Base-by-base conservation (phyloP, 1,140 invertebrate species). In the Gonatopus flavifemur region DNA sequence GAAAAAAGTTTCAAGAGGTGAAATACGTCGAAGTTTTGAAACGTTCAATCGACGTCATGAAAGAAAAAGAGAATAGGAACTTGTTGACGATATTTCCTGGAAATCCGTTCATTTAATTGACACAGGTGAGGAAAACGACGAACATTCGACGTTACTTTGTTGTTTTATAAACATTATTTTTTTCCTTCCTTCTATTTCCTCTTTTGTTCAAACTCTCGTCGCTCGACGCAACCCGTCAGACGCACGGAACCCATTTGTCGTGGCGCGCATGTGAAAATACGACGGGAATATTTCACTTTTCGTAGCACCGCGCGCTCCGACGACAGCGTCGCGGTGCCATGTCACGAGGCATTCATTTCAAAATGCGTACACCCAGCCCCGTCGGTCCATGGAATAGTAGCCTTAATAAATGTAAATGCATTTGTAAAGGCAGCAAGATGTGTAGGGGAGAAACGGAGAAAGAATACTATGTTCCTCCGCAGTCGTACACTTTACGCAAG, bases 241-340 rank as follows among this genome's bases (percentile, higher is more conserved):
- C 70, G 70, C 74, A 74, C 66, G 64, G 66, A 66, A 69, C 62
- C 68, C 72, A 76, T 77, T 77, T 76, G 71, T 77, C 72, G 61
- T 57, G 52, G 50, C 47, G 60, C 57, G 66, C 64, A 72, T 67
- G 70, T 74, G 71, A 74, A 78, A 77, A 78, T 76, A 76, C 73
- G 68, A 67, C 62, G 68, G 62, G 55, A 74, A 78, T 77, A 77
- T 78, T 77, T 78, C 74, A 77, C 74, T 72, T 76, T 74, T 76
- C 74, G 71, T 69, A 69, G 60, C 59, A 57, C 52, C 55, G 52
- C 49, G 52, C 51, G 57, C 50, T 67, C 66, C 63, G 70, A 76
- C 74, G 76, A 78, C 76, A 75, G 69, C 72, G 74, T 72, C 74
- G 71, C 71, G 69, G 70, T 72, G 71, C 69, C 69, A 65, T 67